These are phyloP conservation scores for Lepeophtheirus salmonis DNA, from an alignment of 1,140 invertebrate species.

Conservation along the genomic window DNA sequence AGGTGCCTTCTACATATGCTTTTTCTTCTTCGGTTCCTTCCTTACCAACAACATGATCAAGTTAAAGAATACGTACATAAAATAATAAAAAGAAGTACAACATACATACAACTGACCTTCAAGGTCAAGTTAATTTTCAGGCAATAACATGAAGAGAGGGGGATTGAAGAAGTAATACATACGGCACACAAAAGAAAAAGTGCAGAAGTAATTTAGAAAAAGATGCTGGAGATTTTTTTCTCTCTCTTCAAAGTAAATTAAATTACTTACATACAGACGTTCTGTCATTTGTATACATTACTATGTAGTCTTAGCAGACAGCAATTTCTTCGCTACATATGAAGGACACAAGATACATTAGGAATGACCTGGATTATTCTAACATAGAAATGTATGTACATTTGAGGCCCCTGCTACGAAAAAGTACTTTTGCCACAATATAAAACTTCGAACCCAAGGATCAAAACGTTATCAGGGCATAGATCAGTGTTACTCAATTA, in stretches of 20 bases:
- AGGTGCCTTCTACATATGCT: neutral
- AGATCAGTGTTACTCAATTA: too few relatives aligned
- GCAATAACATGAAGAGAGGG: neutral
- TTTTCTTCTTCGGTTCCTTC: neutral
- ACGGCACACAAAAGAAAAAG: neutral
- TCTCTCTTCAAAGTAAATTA: neutral
- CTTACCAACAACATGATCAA: neutral
- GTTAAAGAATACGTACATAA: neutral
- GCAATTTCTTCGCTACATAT: too few relatives aligned
- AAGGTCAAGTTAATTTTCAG: neutral
- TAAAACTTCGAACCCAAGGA: too few relatives aligned
- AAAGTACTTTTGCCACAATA: too few relatives aligned
- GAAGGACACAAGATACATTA: too few relatives aligned
- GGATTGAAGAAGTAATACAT: neutral
- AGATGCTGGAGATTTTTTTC: too few relatives aligned
- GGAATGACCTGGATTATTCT: too few relatives aligned
- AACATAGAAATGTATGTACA: too few relatives aligned
- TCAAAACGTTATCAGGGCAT: too few relatives aligned
- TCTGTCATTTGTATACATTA: neutral
- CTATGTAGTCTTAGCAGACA: neutral
- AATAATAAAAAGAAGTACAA: neutral
- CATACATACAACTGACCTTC: neutral
- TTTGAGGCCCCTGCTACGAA: too few relatives aligned
- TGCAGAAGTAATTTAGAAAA: too few relatives aligned
- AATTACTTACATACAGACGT: neutral